These are phyloP conservation scores for Pheosia gnoma DNA, from an alignment of 2,888 invertebrate genomes.

Conservation along the genomic window DNA sequence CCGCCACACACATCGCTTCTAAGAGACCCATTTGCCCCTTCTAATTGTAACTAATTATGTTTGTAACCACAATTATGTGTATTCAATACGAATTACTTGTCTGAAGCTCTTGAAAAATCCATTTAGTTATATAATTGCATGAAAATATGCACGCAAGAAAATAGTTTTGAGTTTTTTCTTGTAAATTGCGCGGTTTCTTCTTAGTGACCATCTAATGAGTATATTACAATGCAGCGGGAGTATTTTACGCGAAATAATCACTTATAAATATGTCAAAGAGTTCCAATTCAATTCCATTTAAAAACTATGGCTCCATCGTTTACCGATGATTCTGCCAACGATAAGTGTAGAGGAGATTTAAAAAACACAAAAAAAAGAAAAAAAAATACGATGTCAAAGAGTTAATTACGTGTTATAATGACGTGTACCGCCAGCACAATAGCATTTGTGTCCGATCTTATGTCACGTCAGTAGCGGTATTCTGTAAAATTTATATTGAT, in stretches of 20 bases:
- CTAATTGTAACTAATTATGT: slow-evolving; percentile 60
- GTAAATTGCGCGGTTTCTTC: not conserved
- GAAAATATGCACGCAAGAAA: not conserved
- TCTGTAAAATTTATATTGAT: no score
- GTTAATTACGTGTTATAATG: not conserved
- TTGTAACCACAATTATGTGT: slow-evolving; percentile 27
- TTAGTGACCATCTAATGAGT: not conserved
- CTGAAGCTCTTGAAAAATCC: not conserved
- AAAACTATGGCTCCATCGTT: no score
- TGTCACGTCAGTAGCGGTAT: not conserved
- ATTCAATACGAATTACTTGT: slow-evolving; percentile 6
- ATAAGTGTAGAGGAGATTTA: no score
- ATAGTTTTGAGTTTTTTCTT: not conserved
- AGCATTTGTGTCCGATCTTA: not conserved
- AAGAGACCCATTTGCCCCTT: slow-evolving; percentile 46
- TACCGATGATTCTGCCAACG: no score
- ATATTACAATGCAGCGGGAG: not conserved
- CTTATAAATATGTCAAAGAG: no score
- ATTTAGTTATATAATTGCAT: not conserved
- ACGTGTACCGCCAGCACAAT: not conserved
- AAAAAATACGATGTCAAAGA: no score
- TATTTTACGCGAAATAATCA: not conserved
- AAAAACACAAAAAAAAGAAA: no score
- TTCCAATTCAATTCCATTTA: no score
- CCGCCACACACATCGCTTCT: slow-evolving; percentile 58